Evolutionary conservation across 1,140 invertebrate species (phyloP).

Genomic region (Globodera ellingtonae): DNA sequence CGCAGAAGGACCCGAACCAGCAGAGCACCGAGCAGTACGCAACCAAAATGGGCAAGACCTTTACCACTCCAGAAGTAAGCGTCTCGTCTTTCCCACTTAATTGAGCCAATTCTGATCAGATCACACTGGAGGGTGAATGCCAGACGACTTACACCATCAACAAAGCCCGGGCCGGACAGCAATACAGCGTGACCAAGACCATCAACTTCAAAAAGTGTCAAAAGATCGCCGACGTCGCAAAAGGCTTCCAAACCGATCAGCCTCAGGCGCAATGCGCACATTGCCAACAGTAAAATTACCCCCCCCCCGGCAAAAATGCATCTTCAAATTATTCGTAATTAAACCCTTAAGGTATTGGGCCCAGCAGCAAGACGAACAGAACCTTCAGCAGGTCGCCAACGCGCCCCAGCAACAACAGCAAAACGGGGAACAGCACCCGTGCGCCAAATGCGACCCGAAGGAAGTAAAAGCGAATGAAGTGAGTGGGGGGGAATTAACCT

Average conservation of each 20-base stretch:
- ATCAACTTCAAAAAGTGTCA: constrained; percentile 59
- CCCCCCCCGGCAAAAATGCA: too few species aligned
- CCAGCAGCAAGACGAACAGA: neutral
- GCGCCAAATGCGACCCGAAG: constrained; percentile 34
- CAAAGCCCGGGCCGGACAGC: constrained; percentile 14
- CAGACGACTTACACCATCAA: constrained; percentile 42
- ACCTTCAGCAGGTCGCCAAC: neutral
- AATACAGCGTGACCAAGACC: constrained; percentile 58
- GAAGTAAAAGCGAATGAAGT: constrained; percentile 28
- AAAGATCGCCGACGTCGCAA: constrained; percentile 41
- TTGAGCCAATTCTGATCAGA: constrained; percentile 24
- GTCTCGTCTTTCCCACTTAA: too few species aligned
- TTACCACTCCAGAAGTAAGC: constrained; percentile 37
- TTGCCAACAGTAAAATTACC: neutral
- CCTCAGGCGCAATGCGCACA: constrained; percentile 24
- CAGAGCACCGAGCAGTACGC: constrained; percentile 11
- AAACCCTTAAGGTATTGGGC: constrained; percentile 24
- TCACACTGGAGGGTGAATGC: constrained; percentile 46
- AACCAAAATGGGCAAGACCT: constrained; percentile 21
- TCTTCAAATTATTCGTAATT: neutral
- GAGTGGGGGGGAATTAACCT: neutral
- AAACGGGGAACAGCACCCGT: constrained; percentile 12
- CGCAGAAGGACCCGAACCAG: constrained; percentile 19
- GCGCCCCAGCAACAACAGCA: constrained; percentile 12
- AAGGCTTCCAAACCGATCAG: constrained; percentile 33